Base-by-base conservation (phyloP, 2,888 invertebrate species). In the Calliphora vomitoria region DNA sequence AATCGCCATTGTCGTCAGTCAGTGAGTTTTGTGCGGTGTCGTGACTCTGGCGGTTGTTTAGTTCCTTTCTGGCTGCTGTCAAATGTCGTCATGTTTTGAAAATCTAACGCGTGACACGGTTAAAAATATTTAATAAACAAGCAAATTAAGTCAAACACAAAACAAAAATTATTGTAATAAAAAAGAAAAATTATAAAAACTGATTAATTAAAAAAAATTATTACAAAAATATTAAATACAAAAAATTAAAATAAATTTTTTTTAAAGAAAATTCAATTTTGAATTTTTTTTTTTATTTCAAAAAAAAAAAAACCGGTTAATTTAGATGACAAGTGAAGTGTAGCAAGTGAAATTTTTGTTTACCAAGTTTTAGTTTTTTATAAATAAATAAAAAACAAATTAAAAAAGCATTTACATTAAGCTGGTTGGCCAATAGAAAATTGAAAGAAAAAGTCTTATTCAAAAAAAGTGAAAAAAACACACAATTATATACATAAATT, bases 41-140 rank as follows among this genome's bases (percentile, higher is more conserved):
- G 91, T 87, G 86, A 87, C 86, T 87, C 90, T 91, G 90, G 91
- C 92, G 91, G 92, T 90, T 91, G 91, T 92, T 92, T 91, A 93
- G 93, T 93, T 93, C 93, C 93, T 93, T 93, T 93, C 91, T 92
- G 92, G 93, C 93, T 93, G 93, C 92, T 91, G 93, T 93, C 92
- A 92, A 93, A 92, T 92, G 93, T 93, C 92, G 93, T 93, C 93
- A 92, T 93, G 90, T 90, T 90, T 90, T 89, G 88, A 88, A 89
- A 89, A 89, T 90, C 85, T 89, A 90, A 90, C 89, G 90, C 90
- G 92, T 90, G 90, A 90, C 90, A 90, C 91, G 91, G 90, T 90
- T 91, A 60, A 60, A n/a, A 47, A 55, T 25, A 35, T 8, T 64
- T 75, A 60, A 75, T 68, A 75, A 75, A 75, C 82, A 88, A 88